Base-by-base conservation (phyloP, 2,797 vertebrate genomes). In the Propithecus deckenii region DNA sequence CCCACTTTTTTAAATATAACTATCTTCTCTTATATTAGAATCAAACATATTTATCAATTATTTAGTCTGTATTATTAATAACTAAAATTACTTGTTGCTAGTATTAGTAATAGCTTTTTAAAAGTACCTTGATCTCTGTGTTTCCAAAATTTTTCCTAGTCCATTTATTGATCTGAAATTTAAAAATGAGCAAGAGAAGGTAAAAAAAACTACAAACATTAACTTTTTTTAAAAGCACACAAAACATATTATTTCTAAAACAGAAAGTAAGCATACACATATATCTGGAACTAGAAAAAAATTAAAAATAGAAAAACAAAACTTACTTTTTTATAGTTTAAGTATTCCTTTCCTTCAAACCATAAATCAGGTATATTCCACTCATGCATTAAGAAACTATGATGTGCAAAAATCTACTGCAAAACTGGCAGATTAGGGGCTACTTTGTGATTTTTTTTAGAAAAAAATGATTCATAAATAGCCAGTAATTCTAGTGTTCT, bases 111-210 rank as follows among this genome's bases (percentile, higher is more conserved):
- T 5, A 89, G 32, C 13, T 93, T 95, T 92, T 75, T 38, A 63
- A 88, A 97, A 98, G 98, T 98, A 99, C 99, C 98, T 99, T 98
- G 99, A 99, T 98, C 98, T 99, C 97, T 99, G 99, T 32, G 99
- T 99, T 98, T 99, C 99, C 96, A 99, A 86, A 98, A 99, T 99
- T 99, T 99, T 99, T 76, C 99, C 99, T 63, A 99, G 98, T 97
- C 99, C 99, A 98, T 99, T 99, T 98, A 99, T 99, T 95, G 99
- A 99, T 96, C 99, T 99, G 97, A 97, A 98, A 98, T 87, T 96
- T 43, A 30, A 90, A 97, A 93, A 72, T 30, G 18, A 63, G 67
- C 12, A 32, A 79, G 86, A 93, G 65, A 79, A 32, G 9, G 67
- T 2, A 4, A 57, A 81, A 72, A 72, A 72, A 95, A 12, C 5